These are phyloP conservation scores for Ichneumoninae sp. DNA, from an alignment of 2,888 invertebrate species.

Conservation along the genomic window DNA sequence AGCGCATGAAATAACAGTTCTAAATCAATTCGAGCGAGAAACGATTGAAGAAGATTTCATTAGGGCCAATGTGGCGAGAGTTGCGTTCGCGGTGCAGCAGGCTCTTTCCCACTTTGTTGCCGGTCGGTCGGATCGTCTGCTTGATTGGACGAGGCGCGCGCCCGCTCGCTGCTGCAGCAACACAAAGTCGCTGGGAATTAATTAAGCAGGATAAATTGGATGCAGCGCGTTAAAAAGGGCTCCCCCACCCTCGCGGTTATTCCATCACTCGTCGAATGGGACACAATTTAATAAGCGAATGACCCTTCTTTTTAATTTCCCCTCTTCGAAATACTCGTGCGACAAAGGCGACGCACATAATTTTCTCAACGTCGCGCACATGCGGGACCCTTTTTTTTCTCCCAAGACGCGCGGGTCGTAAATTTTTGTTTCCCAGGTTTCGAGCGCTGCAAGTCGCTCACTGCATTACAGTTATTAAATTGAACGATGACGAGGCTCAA, in stretches of 20 bases:
- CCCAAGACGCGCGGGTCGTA: neutral
- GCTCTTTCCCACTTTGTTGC: slow-evolving; percentile 61
- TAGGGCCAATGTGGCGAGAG: slow-evolving; percentile 79
- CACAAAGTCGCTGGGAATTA: slow-evolving; percentile 82
- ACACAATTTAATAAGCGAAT: slow-evolving; percentile 83
- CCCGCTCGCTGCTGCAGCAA: slow-evolving; percentile 58
- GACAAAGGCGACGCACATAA: slow-evolving; percentile 10
- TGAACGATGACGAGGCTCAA: slow-evolving; percentile 57
- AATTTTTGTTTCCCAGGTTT: slow-evolving; percentile 58
- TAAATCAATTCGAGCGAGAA: slow-evolving; percentile 72
- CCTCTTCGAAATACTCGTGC: slow-evolving; percentile 29
- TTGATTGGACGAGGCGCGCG: slow-evolving; percentile 62
- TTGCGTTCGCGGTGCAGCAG: slow-evolving; percentile 70
- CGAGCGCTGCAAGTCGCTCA: slow-evolving; percentile 25
- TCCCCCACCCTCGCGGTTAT: slow-evolving; percentile 23
- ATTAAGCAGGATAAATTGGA: slow-evolving; percentile 84
- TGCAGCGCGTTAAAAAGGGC: slow-evolving; percentile 80
- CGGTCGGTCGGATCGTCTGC: slow-evolving; percentile 57
- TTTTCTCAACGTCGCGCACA: slow-evolving; percentile 11
- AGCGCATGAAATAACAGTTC: slow-evolving; percentile 59
- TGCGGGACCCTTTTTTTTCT: slow-evolving; percentile 43
- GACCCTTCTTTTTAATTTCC: slow-evolving; percentile 57
- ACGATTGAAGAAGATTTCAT: slow-evolving; percentile 83
- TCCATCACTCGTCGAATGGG: slow-evolving; percentile 81
- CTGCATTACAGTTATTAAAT: slow-evolving; percentile 65